Percentiles rank a stretch among this genome's conserved stretches.
Evolutionary conservation across 2,113 vertebrate species (phyloP).

Genomic region (Anoplopoma fimbria): DNA sequence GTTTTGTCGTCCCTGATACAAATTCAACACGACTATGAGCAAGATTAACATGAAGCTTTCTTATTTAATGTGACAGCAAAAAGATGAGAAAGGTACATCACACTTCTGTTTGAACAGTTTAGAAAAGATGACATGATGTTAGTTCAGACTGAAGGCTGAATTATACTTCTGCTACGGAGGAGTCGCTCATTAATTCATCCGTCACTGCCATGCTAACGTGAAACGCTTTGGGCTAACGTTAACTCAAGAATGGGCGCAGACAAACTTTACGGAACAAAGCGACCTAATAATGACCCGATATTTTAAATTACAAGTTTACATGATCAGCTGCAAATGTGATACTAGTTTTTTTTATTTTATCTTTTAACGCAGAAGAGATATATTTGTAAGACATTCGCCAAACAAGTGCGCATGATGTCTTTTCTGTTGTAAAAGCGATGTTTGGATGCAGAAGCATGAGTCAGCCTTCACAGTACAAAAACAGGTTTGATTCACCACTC

Average conservation of each 20-base stretch:
- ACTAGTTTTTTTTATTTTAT: not conserved
- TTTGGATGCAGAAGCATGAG: constrained; percentile 3
- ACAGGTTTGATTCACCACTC: not conserved
- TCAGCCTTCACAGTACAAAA: constrained; percentile 17
- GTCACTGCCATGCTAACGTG: not conserved
- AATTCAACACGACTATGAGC: constrained; percentile 22
- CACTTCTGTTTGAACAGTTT: constrained; percentile 33
- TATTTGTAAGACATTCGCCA: not conserved
- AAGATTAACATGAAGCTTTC: constrained; percentile 42
- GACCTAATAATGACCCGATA: not conserved
- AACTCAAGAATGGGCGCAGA: not conserved
- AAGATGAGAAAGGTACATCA: constrained; percentile 27
- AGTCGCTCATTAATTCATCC: not conserved
- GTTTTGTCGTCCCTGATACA: not conserved
- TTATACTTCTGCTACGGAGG: constrained; percentile 5
- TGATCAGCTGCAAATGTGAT: not conserved
- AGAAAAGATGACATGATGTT: constrained; percentile 23
- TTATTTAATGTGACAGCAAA: constrained; percentile 63
- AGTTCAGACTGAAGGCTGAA: constrained; percentile 12
- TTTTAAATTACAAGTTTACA: not conserved
- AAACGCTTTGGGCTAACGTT: not conserved
- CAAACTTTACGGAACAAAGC: not conserved
- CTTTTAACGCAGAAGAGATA: not conserved
- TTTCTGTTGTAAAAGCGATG: not conserved
- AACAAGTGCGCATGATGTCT: no score